A percentile compares a stretch with the other conserved stretches of the same genome.
Evolutionary conservation across 2,797 vertebrate species (phyloP).

Genomic region (Hyperoplus immaculatus): DNA sequence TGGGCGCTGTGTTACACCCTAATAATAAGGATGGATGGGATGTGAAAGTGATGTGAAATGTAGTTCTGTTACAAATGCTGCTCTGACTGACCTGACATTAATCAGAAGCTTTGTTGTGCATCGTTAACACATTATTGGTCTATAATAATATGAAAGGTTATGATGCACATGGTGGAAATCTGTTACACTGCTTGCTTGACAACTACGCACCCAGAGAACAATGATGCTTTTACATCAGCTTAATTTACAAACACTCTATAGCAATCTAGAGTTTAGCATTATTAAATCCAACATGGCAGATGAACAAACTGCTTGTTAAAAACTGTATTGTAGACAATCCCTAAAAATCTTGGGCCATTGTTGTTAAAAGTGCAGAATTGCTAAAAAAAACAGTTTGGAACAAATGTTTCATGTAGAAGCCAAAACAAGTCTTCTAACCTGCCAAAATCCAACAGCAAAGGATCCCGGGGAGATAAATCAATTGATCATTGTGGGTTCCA

Average conservation of each 20-base stretch:
- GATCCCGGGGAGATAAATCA: constrained; percentile 21
- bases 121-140: neutral
- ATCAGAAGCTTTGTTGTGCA: constrained; percentile 3
- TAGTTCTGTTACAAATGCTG: constrained; percentile 14
- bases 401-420: constrained; percentile 36
- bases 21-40: constrained; percentile 20
- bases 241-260: neutral
- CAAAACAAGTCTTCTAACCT: constrained; percentile 11
- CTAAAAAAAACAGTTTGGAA: no score
- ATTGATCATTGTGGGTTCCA: constrained; percentile 19
- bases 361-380: neutral
- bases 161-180: neutral
- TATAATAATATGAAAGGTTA: neutral
- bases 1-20: neutral
- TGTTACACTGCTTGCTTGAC: neutral
- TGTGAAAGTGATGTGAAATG: constrained; percentile 24
- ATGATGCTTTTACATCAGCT: neutral
- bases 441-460: constrained; percentile 34
- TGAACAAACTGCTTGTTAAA: neutral
- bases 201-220: neutral
- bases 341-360: neutral
- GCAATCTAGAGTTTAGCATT: neutral
- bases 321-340: neutral
- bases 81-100: neutral
- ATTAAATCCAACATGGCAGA: neutral